These are phyloP conservation scores for Pipistrellus kuhlii DNA, from an alignment of 2,797 vertebrate species.

Conservation along the genomic window DNA sequence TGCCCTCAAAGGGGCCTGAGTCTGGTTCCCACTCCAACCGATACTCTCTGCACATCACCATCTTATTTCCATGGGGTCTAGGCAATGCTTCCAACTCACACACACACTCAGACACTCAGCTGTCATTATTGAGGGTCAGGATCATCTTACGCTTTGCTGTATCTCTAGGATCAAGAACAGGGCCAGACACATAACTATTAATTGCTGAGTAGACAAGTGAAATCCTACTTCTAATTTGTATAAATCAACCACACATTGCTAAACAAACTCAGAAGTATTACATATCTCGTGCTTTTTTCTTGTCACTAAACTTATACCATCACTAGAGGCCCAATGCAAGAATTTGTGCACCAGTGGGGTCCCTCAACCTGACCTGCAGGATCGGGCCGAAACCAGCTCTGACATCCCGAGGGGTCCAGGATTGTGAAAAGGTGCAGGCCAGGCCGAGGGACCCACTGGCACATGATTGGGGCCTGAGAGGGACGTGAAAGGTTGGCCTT, in stretches of 20 bases:
- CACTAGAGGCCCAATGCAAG: no score
- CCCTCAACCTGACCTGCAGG: no score
- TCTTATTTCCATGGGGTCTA: constrained; percentile 31
- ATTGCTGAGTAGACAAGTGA: neutral
- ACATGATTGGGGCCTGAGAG: no score
- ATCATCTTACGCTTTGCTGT: neutral
- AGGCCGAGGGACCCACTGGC: no score
- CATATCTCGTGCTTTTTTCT: neutral
- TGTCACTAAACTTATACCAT: neutral
- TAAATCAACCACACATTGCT: neutral
- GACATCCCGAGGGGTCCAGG: no score
- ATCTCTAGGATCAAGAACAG: neutral
- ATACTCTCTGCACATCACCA: neutral
- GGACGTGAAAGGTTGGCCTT: no score
- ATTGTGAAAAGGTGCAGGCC: no score
- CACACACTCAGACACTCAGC: neutral
- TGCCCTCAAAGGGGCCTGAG: no score
- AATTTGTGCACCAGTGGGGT: no score
- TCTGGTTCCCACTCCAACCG: neutral
- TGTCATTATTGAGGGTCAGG: neutral
- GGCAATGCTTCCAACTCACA: neutral
- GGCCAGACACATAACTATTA: neutral
- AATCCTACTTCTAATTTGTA: constrained; percentile 2
- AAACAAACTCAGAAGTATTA: neutral
- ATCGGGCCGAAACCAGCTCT: no score